phyloP scores from a whole-genome alignment of 2,113 vertebrate species.

The Pholis gunnellus region DNA sequence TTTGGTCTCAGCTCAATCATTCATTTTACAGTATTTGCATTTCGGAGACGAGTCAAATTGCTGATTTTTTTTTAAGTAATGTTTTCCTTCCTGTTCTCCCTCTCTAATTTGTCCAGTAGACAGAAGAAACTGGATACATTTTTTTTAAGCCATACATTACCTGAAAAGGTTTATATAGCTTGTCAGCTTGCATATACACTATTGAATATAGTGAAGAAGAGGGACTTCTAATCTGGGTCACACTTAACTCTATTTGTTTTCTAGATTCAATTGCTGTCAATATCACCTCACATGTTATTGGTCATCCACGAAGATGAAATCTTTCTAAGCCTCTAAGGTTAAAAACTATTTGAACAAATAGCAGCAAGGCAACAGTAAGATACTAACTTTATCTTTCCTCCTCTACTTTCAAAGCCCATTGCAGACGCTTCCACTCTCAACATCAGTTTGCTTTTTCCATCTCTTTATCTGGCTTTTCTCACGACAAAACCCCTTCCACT shows the following conservation, averaged over 20 bases:
- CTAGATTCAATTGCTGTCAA: neutral
- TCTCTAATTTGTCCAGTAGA: neutral
- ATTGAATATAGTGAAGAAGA: neutral
- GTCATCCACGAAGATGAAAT: neutral
- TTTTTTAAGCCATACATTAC: neutral
- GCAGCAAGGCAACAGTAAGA: neutral
- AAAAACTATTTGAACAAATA: constrained; percentile 29
- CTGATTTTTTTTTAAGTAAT: neutral
- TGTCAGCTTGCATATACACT: neutral
- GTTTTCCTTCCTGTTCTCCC: neutral
- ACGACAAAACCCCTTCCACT: constrained; percentile 3
- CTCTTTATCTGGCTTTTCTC: constrained; percentile 32
- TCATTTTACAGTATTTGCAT: constrained; percentile 19
- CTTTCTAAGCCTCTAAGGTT: constrained; percentile 15
- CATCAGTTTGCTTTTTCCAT: neutral
- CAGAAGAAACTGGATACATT: neutral
- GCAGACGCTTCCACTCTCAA: constrained; percentile 17
- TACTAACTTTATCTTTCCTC: neutral
- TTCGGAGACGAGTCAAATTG: neutral
- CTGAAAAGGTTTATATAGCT: neutral
- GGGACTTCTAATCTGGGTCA: neutral
- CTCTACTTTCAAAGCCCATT: constrained; percentile 25
- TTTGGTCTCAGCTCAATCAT: constrained; percentile 9
- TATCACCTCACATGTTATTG: neutral
- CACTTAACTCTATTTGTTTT: neutral